Evolutionary conservation across 1,140 invertebrate species (phyloP), one percentile per base, ranked within the genome.

Genomic region (Apis dorsata): DNA sequence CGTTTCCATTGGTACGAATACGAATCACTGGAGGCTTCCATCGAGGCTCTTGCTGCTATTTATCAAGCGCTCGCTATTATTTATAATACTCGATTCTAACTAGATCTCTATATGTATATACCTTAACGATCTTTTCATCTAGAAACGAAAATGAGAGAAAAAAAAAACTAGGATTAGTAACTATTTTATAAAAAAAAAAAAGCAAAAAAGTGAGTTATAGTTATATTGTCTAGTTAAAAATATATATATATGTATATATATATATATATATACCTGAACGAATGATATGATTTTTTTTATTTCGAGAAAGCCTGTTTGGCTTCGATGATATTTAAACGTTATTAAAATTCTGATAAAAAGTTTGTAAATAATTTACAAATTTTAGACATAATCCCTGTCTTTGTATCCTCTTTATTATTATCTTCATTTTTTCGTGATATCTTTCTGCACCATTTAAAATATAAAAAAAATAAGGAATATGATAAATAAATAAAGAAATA

Each of bases 61-160:
- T 55, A 62, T 85, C 21, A 74, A 83, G 74, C 74, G 59, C 28
- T 79, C 51, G 21, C 34, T 82, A 79, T 74, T 49, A 24, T 7
- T 44, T 70, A 24, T 60, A 60, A 68, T 83, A 77, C 84, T 65
- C 63, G 62, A 79, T 53, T 34, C 12, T 74, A 84, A 11, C 51
- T 72, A 76, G 1, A 65, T 57, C 12, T 77, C 63, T 68, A 19
- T 66, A 71, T 24, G 8, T 57, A 24, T 12, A 12, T 55, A 55
- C 34, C 28, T 19, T 19, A 19, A 65, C 28, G 83, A 60, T 17
- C 24, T 19, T 51, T 19, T 15, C 24, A 17, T 2, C 17, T 28
- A 57, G n/a, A 65, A n/a, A 69, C 2, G 21, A 10, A 51, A 70
- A 55, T 77, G 19, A 84, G 3, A 19, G 53, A 13, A 19, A 71